Evolutionary conservation across 1,140 invertebrate genomes (phyloP), one percentile per base, ranked within the genome.

Genomic region (Odontomachus brunneus): DNA sequence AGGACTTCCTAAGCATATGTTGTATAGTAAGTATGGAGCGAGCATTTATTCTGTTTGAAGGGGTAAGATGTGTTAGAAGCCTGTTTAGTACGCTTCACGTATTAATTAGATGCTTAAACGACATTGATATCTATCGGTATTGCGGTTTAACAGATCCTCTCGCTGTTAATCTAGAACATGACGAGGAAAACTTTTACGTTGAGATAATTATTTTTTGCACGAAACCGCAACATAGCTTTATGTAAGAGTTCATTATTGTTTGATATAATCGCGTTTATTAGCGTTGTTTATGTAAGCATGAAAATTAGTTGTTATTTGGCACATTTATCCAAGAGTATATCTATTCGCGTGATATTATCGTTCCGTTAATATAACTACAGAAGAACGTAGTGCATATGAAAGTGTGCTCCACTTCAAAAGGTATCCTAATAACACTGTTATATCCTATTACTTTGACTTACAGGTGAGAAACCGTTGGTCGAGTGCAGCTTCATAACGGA

Each of bases 401-500:
- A 78, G 26, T 11, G 5, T 67, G 44, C 12, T 66, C 7, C 26
- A 3, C 33, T 12, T 78, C 24, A 53, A 53, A 66, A 76, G 24
- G 19, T 9, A 33, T 53, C 33, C 0, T 66, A 26, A 19, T 49
- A 15, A 24, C 0, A 49, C 55, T 66, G 38, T 76, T 55, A 0
- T 24, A 1, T 60, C 62, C 22, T 63, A 62, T 83, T 74, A 49
- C 82, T 86, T 2, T 14, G 65, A 81, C 74, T 55, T 73, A 55
- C 90, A 97, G 98, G 97, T 91, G 95, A 96, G 71, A 98, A 98
- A 93, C 98, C 98, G 29, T 95, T 97, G 38, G 98, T 99, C 24
- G 97, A 99, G 89, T 99, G 98, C 94, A 98, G 98, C 93, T 99
- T 99, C 93, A 98, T 99, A 38, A 99, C 98, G 11, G 98, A 99